Evolutionary conservation across 1,140 invertebrate genomes (phyloP).

Genomic region (Aethina tumida): DNA sequence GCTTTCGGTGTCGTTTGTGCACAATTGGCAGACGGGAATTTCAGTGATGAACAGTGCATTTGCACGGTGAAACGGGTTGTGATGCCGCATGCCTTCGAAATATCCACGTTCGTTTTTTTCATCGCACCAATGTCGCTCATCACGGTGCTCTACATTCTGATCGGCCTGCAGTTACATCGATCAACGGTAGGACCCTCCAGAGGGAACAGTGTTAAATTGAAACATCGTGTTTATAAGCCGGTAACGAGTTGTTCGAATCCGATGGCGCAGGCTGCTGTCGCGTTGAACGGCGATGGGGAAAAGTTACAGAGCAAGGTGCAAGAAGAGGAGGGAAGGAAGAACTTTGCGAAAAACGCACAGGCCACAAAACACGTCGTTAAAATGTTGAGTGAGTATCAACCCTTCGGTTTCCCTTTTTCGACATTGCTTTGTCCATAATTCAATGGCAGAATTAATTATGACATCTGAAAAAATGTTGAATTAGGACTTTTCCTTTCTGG

Average conservation of each 20-base stretch:
- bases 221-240: conserved; percentile 16
- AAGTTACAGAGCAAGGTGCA: conserved; percentile 5
- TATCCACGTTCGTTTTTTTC: conserved; percentile 67
- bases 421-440: not conserved
- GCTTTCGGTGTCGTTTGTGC: conserved; percentile 59
- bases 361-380: conserved; percentile 48
- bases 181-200: conserved; percentile 32
- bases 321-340: conserved; percentile 34
- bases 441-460: no score
- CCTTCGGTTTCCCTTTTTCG: not conserved
- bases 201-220: conserved; percentile 27
- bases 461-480: no score
- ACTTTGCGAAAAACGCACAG: conserved; percentile 40
- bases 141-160: conserved; percentile 58
- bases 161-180: conserved; percentile 52
- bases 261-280: conserved; percentile 13
- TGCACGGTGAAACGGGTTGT: conserved; percentile 36
- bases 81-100: conserved; percentile 54
- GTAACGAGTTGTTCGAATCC: conserved; percentile 5
- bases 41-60: conserved; percentile 37
- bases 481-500: conserved; percentile 1
- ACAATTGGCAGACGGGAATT: conserved; percentile 39
- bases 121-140: conserved; percentile 69
- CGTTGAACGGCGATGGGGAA: conserved; percentile 14
- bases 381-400: conserved; percentile 49